Evolutionary conservation across 1,140 invertebrate species (phyloP).

Genomic region (Drosophila quadrilineata): DNA sequence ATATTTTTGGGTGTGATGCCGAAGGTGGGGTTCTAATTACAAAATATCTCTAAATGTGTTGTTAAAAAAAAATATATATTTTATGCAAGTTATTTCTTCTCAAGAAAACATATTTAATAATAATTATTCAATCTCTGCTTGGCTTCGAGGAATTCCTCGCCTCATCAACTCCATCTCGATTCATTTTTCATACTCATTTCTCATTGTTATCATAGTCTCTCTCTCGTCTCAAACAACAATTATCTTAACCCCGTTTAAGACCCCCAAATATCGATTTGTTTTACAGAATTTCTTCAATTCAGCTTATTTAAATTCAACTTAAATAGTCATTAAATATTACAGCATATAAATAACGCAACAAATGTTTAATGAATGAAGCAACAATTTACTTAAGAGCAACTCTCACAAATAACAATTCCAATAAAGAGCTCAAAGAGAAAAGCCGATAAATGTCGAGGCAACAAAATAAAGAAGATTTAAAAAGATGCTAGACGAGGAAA

Average conservation of each 20-base stretch:
- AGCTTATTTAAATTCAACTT: not conserved
- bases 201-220: no score
- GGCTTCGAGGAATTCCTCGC: no score
- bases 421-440: not conserved
- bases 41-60: no score
- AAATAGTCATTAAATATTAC: conserved; percentile 12
- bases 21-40: no score
- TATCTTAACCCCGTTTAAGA: not conserved
- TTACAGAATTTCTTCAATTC: not conserved
- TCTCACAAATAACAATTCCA: not conserved
- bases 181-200: no score
- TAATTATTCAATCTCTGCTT: no score
- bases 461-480: not conserved
- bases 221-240: not conserved
- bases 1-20: no score
- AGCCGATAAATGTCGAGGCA: not conserved
- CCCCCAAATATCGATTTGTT: not conserved
- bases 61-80: no score
- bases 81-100: no score
- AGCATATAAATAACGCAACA: conserved; percentile 2
- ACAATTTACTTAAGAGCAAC: not conserved
- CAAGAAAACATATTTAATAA: no score
- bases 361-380: not conserved
- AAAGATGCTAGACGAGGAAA: conserved; percentile 11
- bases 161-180: no score